phyloP scores from a whole-genome alignment of 2,888 invertebrate species.

The Apamea epomidion region DNA sequence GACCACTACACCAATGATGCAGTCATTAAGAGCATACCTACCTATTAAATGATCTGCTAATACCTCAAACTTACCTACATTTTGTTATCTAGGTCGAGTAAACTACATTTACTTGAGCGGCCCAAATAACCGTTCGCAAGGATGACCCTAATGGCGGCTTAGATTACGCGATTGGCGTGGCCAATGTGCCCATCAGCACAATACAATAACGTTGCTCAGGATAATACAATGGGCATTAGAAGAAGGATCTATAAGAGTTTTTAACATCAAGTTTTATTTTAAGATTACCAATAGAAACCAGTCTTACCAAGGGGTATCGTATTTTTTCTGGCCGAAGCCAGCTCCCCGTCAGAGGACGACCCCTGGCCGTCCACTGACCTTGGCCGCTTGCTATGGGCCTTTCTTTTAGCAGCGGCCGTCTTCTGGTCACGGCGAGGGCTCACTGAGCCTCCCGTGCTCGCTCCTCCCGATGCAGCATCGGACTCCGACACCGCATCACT shows the following conservation, averaged over 20 bases:
- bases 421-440: too few relatives aligned
- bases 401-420: too few relatives aligned
- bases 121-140: slow-evolving; percentile 47
- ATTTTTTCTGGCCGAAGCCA: too few relatives aligned
- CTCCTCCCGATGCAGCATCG: too few relatives aligned
- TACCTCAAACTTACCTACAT: slow-evolving; percentile 27
- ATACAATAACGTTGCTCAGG: slow-evolving; percentile 37
- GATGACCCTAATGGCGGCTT: slow-evolving; percentile 59
- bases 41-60: slow-evolving; percentile 22
- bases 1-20: not conserved
- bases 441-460: too few relatives aligned
- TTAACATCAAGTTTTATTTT: not conserved
- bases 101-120: slow-evolving; percentile 37
- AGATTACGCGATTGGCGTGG: slow-evolving; percentile 52
- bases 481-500: too few relatives aligned
- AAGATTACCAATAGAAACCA: not conserved
- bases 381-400: too few relatives aligned
- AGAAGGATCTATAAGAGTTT: not conserved
- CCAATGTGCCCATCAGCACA: slow-evolving; percentile 34
- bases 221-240: slow-evolving; percentile 36
- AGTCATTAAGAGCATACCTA: slow-evolving; percentile 15
- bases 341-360: too few relatives aligned
- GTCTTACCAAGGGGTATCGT: too few relatives aligned
- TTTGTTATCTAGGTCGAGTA: slow-evolving; percentile 51
- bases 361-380: too few relatives aligned